These are phyloP conservation scores for Cactoblastis cactorum DNA, from an alignment of 2,888 invertebrate species.

Conservation along the genomic window DNA sequence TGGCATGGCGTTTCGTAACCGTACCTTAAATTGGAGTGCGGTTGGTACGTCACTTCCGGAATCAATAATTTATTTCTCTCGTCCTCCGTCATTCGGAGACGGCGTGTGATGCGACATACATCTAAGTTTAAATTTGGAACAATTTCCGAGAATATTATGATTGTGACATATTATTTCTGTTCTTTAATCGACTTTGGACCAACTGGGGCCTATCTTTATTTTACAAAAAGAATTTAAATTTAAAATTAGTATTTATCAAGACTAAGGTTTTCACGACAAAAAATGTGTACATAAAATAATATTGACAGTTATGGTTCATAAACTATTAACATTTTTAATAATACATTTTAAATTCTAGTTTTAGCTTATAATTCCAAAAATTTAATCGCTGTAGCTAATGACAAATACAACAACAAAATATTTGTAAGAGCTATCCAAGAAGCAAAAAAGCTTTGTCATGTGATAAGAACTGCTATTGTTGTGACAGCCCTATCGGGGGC, in stretches of 20 bases:
- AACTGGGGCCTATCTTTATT: neutral
- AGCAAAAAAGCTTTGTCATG: conserved; percentile 32
- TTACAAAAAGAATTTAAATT: neutral
- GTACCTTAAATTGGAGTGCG: conserved; percentile 67
- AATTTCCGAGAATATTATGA: conserved; percentile 62
- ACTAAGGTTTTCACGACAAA: too few species aligned
- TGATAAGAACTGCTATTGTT: conserved; percentile 29
- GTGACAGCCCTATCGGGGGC: conserved; percentile 54
- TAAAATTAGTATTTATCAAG: too few species aligned
- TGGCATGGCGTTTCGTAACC: neutral
- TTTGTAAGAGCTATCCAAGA: conserved; percentile 4
- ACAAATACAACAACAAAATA: conserved; percentile 3
- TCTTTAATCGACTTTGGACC: conserved; percentile 29
- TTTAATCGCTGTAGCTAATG: neutral
- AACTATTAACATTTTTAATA: too few species aligned
- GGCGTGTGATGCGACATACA: conserved; percentile 69
- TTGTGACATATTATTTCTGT: conserved; percentile 53
- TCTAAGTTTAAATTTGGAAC: conserved; percentile 68
- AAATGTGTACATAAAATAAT: too few species aligned
- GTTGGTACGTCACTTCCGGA: conserved; percentile 75
- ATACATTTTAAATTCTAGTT: too few species aligned
- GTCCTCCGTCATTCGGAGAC: conserved; percentile 69
- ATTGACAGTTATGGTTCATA: too few species aligned
- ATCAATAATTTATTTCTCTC: conserved; percentile 73
- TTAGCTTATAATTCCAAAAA: neutral